phyloP scores from a whole-genome alignment of 2,888 invertebrate species.

The Ophioninae sp. region DNA sequence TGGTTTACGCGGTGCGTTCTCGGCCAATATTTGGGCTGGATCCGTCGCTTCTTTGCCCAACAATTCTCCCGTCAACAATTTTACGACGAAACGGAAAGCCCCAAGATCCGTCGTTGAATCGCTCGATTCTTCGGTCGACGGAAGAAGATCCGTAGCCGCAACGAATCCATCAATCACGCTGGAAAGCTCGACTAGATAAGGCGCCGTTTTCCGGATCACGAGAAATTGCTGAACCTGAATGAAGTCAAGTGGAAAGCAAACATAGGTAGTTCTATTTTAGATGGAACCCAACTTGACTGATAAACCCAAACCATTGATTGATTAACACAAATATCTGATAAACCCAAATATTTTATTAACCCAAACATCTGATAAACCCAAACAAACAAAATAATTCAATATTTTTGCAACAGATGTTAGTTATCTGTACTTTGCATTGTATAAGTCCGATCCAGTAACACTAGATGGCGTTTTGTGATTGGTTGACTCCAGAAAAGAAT shows the following conservation, averaged over 20 bases:
- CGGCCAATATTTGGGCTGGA: constrained; percentile 67
- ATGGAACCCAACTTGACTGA: not conserved
- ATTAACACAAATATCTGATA: not conserved
- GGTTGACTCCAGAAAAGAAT: no score
- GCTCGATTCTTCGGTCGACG: constrained; percentile 43
- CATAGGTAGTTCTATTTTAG: not conserved
- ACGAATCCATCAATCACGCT: constrained; percentile 68
- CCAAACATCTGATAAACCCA: not conserved
- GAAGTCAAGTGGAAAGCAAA: constrained; percentile 19
- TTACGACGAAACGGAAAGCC: constrained; percentile 66
- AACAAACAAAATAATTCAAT: not conserved
- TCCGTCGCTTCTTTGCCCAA: constrained; percentile 67
- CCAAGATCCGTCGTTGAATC: constrained; percentile 57
- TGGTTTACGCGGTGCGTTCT: constrained; percentile 71
- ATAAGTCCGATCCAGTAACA: no score
- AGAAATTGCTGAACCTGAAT: constrained; percentile 73
- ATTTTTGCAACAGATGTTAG: no score
- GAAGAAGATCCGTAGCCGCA: constrained; percentile 64
- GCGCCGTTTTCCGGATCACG: constrained; percentile 69
- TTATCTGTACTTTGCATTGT: no score
- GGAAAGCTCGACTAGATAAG: constrained; percentile 69
- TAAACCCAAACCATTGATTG: no score
- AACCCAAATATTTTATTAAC: not conserved
- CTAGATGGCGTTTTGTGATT: no score
- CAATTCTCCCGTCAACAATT: constrained; percentile 74